Evolutionary conservation across 2,113 vertebrate species (phyloP), one percentile per base, ranked within the genome.

Genomic region (Lepisosteus oculatus): DNA sequence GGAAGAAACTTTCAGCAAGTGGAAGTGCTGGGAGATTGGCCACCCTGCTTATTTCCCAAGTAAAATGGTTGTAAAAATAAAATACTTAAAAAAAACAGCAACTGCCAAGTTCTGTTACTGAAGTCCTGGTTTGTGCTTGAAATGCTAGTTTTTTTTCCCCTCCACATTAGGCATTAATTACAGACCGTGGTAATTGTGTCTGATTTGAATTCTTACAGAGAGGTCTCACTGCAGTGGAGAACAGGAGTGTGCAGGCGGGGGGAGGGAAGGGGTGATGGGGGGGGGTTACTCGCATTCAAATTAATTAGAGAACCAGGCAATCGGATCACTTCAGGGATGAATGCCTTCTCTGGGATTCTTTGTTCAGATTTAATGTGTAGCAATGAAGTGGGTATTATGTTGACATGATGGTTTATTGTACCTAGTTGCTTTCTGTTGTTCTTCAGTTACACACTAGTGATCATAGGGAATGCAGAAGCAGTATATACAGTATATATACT

Each of bases 301-400:
- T 73, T 73, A 73, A 73, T 54, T 43, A 55, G 67, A 56, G 44
- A 51, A 43, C 64, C 71, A 59, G 51, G 44, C 56, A 65, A 12
- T 73, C 9, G 1, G 29, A 62, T 67, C 55, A 51, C 69, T 12
- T 61, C 45, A 42, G 69, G 14, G 42, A 51, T 9, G 11, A 64
- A 42, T 70, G 29, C 62, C 0, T 47, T 29, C 29, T 62, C 14
- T 6, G 43, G n/a, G 15, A 47, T 12, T n/a, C 56, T 68, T 17
- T 62, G 55, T 61, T 67, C 13, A 15, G 29, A 13, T 61, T 61
- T 42, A 43, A 68, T 62, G 51, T 62, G 56, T 15, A 51, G 8
- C 43, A 15, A 8, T 66, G 44, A 63, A 61, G 12, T 15, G 67
- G 45, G 56, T 3, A 54, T 6, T 6, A n/a, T 43, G 8, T 7